Evolutionary conservation across 2,113 vertebrate species (phyloP), one percentile per base, ranked within the genome.

Genomic region (Phainopepla nitens): DNA sequence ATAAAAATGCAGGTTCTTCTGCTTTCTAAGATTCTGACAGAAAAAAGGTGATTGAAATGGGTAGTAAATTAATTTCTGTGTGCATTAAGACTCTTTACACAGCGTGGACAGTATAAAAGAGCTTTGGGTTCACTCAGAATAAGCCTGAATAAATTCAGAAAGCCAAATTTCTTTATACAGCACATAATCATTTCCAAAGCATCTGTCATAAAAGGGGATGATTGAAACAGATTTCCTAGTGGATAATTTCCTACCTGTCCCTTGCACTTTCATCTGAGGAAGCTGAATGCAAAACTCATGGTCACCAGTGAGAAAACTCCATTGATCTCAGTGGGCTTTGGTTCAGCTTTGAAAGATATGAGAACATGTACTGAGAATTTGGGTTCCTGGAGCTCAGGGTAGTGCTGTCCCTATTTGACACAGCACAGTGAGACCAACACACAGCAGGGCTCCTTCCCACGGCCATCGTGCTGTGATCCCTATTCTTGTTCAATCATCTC

Each of bases 101-200:
- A 68, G 53, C 31, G n/a, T 62, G 31, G 83, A 47, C 28, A 45
- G 23, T 71, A 39, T 64, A 81, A 95, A 86, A 83, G 31, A 90
- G 23, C 68, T 90, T 88, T 60, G 18, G 39, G 33, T 65, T 86
- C 15, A 1, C 62, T 60, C 66, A 64, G 68, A 86, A 94, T 77
- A 64, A 78, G 44, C 47, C 65, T 88, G 79, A 41, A 90, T 90
- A 75, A 51, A 87, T 93, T 86, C 68, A 90, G 87, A 87, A 76
- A 45, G 68, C 58, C 33, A 2, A 77, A 62, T 87, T 94, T 92
- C 85, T 95, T 95, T 90, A 75, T 76, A 62, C 8, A 70, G 71
- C 41, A 70, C 71, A 50, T 90, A 91, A 95, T 83, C 0, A 88
- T 86, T 96, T 93, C 87, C 76, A 93, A 93, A 95, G 24, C 71